These are phyloP conservation scores for Drosophila seclusa DNA, from an alignment of 2,888 invertebrate genomes.

Conservation along the genomic window DNA sequence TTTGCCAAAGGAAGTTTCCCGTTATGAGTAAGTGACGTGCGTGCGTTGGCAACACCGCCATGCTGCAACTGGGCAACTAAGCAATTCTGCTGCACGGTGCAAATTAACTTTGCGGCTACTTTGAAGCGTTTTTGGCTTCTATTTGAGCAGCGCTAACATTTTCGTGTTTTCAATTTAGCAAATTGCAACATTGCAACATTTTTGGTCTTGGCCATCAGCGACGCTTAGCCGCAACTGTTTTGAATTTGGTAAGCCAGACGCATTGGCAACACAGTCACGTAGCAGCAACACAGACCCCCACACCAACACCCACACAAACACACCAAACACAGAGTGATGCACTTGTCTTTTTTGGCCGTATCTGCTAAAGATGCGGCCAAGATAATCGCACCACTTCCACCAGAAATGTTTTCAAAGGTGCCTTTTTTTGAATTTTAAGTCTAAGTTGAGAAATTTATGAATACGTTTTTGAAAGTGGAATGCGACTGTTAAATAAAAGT, in stretches of 20 bases:
- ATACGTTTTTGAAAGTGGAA: background rate
- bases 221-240: constrained; percentile 43
- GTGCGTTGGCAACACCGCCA: constrained; percentile 41
- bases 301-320: constrained; percentile 20
- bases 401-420: background rate
- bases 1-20: constrained; percentile 68
- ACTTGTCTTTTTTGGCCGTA: constrained; percentile 8
- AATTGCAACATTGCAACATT: constrained; percentile 68
- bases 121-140: constrained; percentile 39
- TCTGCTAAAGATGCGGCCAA: background rate
- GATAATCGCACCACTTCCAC: background rate
- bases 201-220: constrained; percentile 65
- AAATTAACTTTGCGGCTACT: constrained; percentile 73
- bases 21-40: constrained; percentile 64
- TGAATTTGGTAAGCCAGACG: constrained; percentile 11
- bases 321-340: constrained; percentile 28
- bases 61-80: background rate
- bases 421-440: background rate
- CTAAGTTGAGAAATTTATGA: background rate
- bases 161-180: constrained; percentile 73
- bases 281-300: constrained; percentile 23
- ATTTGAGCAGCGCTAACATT: constrained; percentile 37
- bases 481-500: background rate
- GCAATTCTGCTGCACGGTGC: constrained; percentile 12
- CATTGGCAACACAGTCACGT: constrained; percentile 72